phyloP scores from a whole-genome alignment of 2,113 vertebrate genomes.

The Tetrax tetrax region DNA sequence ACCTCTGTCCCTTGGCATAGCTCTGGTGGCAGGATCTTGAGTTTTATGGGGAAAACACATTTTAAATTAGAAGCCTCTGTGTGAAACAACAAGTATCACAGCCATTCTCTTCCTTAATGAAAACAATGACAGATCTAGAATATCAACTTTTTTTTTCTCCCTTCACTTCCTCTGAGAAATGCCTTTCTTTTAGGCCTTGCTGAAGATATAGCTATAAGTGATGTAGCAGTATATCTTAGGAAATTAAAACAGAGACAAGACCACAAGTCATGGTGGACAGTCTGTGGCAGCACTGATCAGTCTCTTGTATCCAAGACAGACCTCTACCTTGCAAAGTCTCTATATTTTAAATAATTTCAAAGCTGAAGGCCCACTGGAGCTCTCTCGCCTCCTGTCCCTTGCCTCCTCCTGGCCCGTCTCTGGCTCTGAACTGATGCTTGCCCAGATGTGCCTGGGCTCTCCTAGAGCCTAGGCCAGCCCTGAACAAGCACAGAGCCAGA shows the following conservation, averaged over 20 bases:
- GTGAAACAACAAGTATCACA: not conserved
- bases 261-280: not conserved
- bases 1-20: not conserved
- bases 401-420: rapidly evolving
- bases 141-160: not conserved
- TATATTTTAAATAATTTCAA: not conserved
- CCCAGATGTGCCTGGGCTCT: not conserved
- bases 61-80: not conserved
- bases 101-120: not conserved
- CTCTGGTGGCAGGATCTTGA: not conserved
- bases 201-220: not conserved
- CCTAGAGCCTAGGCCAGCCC: not conserved
- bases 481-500: not conserved
- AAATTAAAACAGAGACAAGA: not conserved
- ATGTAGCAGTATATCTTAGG: not conserved
- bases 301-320: not conserved
- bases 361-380: not conserved
- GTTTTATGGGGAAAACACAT: not conserved
- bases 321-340: not conserved
- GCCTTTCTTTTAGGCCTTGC: not conserved
- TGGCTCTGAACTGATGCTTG: not conserved
- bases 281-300: not conserved
- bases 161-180: not conserved
- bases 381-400: not conserved
- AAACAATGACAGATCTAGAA: not conserved